Evolutionary conservation across 2,113 vertebrate genomes (phyloP).

Genomic region (Willisornis vidua): DNA sequence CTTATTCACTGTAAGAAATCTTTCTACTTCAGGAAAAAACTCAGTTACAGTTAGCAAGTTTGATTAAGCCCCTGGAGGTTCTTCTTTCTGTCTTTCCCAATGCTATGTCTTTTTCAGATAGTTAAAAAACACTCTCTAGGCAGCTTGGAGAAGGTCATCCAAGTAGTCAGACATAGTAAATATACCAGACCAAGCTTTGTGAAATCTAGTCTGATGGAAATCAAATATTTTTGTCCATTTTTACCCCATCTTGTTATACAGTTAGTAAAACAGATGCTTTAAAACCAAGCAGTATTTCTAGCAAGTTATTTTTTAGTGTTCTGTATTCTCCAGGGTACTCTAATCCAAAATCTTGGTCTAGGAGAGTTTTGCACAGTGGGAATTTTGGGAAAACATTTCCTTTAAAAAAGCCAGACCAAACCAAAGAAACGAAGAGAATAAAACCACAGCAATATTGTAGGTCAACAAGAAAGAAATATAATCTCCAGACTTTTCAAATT

Average conservation of each 20-base stretch:
- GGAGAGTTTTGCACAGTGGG: background rate
- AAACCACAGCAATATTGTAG: background rate
- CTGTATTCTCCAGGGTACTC: background rate
- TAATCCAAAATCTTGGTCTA: background rate
- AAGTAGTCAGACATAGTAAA: constrained; percentile 30
- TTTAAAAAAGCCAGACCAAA: background rate
- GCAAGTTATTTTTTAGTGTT: background rate
- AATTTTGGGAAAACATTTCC: background rate
- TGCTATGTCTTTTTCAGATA: constrained; percentile 9
- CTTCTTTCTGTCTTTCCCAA: background rate
- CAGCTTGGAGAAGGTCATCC: background rate
- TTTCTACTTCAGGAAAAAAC: constrained; percentile 1
- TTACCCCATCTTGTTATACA: constrained; percentile 12
- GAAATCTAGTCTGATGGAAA: background rate
- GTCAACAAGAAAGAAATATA: background rate
- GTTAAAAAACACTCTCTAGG: background rate
- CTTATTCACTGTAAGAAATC: background rate
- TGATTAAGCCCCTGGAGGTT: background rate
- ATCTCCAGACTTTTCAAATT: background rate
- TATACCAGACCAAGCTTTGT: background rate
- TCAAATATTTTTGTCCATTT: constrained; percentile 2
- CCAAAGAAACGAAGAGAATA: background rate
- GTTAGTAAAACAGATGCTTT: constrained; percentile 42
- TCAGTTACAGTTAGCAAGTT: constrained; percentile 18
- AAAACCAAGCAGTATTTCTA: background rate